Evolutionary conservation across 1,140 invertebrate species (phyloP).

Genomic region (Bombus cullumanus): DNA sequence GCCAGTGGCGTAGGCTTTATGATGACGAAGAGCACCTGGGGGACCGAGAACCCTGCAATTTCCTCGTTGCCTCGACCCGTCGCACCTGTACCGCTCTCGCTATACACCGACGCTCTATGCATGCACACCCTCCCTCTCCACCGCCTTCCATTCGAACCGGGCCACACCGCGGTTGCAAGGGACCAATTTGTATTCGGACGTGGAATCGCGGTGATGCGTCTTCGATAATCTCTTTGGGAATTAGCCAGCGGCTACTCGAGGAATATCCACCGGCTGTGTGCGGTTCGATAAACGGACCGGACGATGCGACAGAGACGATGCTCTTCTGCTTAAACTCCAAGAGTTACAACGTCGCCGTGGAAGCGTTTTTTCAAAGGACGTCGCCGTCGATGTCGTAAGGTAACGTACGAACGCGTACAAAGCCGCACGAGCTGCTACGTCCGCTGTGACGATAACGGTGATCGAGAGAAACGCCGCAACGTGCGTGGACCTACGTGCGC

Average conservation of each 20-base stretch:
- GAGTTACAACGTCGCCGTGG: no score
- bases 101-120: constrained; percentile 48
- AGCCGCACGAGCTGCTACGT: background rate
- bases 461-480: background rate
- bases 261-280: constrained; percentile 5
- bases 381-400: background rate
- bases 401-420: background rate
- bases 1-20: constrained; percentile 80
- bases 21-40: constrained; percentile 82
- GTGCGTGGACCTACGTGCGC: background rate
- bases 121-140: background rate
- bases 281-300: constrained; percentile 12
- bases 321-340: no score
- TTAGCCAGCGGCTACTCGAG: constrained; percentile 51
- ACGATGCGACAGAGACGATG: background rate
- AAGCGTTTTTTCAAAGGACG: background rate
- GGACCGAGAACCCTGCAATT: constrained; percentile 79
- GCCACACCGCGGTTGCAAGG: constrained; percentile 64
- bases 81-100: constrained; percentile 61
- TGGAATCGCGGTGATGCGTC: constrained; percentile 67
- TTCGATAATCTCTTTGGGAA: constrained; percentile 71
- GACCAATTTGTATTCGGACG: constrained; percentile 75
- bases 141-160: background rate
- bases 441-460: no score
- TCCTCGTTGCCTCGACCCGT: constrained; percentile 69